Conservation (phyloP, 2,113 vertebrate genomes). For the Muntiacus reevesi region DNA sequence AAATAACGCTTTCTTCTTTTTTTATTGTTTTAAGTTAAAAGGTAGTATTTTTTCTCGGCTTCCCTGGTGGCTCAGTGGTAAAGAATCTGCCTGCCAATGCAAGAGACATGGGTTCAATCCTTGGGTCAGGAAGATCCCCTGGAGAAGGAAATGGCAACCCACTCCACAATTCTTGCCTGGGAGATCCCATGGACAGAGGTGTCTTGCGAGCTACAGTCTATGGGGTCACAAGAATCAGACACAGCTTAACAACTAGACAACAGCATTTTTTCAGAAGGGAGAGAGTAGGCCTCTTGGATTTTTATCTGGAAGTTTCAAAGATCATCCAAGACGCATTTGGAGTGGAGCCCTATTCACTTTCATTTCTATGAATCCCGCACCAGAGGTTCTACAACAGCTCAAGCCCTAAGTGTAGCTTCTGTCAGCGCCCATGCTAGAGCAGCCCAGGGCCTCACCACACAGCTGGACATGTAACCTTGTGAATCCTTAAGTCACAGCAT, state of each 20-base stretch:
- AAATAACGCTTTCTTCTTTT: not conserved
- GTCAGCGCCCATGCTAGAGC: rapidly evolving
- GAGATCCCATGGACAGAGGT: not conserved
- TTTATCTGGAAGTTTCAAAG: slow-evolving; percentile 26
- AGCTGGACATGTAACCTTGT: not conserved
- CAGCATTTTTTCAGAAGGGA: not conserved
- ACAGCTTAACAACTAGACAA: not conserved
- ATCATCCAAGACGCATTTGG: not conserved
- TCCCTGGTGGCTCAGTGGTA: not conserved
- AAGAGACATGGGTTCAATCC: not conserved
- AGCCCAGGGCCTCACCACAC: not conserved
- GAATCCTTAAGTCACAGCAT: not conserved
- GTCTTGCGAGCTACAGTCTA: not conserved
- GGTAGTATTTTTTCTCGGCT: no score
- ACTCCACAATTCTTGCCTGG: not conserved
- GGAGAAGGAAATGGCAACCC: not conserved
- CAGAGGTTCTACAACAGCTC: not conserved
- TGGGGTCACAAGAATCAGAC: not conserved
- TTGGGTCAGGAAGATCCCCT: not conserved
- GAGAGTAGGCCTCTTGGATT: not conserved
- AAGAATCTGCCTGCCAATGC: not conserved
- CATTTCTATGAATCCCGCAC: not conserved
- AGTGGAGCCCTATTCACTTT: not conserved
- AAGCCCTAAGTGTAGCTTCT: not conserved
- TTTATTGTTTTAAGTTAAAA: not conserved